A percentile compares a stretch with the other conserved stretches of the same genome.
These are phyloP conservation scores for Sogatella furcifera DNA, from an alignment of 1,140 invertebrate species.

Conservation along the genomic window DNA sequence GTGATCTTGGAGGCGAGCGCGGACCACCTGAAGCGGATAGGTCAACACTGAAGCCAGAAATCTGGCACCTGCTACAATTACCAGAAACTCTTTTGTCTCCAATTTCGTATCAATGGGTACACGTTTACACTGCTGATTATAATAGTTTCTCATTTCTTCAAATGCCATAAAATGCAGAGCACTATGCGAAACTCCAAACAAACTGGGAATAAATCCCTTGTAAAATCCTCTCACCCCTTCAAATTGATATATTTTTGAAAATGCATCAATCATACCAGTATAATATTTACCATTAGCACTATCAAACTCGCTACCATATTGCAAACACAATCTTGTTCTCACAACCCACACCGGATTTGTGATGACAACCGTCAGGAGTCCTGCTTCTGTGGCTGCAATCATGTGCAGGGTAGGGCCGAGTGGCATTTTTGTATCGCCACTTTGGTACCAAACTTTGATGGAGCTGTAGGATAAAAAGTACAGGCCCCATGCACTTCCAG, in stretches of 20 bases:
- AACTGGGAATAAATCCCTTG: conserved; percentile 92
- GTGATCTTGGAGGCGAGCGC: conserved; percentile 93
- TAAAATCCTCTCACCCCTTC: conserved; percentile 89
- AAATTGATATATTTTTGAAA: conserved; percentile 76
- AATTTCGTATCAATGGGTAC: conserved; percentile 79
- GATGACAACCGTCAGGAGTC: conserved; percentile 75
- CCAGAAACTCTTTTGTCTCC: conserved; percentile 74
- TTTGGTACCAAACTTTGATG: conserved; percentile 81
- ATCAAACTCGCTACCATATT: conserved; percentile 46
- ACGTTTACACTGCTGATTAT: conserved; percentile 62
- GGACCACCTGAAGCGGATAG: conserved; percentile 94
- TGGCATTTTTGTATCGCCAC: conserved; percentile 59
- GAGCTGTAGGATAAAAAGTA: conserved; percentile 96
- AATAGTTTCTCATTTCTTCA: conserved; percentile 92
- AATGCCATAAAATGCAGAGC: conserved; percentile 98
- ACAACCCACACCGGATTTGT: conserved; percentile 97
- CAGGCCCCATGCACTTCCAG: conserved; percentile 91
- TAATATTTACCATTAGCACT: conserved; percentile 43
- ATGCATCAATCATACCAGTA: conserved; percentile 78
- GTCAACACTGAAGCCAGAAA: conserved; percentile 84
- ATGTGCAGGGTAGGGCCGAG: conserved; percentile 76
- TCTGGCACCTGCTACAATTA: conserved; percentile 90
- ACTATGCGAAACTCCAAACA: conserved; percentile 96
- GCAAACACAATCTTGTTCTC: conserved; percentile 81
- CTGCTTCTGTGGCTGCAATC: conserved; percentile 81